Evolutionary conservation across 1,140 invertebrate genomes (phyloP).

Genomic region (Trichoplusia ni): DNA sequence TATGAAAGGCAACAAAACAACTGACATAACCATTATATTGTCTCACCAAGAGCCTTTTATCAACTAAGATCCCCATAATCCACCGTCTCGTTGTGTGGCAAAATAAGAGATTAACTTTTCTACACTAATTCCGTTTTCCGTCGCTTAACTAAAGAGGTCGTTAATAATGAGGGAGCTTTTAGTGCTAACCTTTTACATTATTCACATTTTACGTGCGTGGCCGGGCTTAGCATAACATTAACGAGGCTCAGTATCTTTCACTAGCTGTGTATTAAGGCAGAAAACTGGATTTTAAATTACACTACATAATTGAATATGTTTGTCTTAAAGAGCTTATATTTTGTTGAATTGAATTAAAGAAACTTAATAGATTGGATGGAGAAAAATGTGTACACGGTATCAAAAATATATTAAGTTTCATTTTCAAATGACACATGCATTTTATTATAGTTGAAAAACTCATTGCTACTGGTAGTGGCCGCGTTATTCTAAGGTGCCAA

Average conservation of each 20-base stretch:
- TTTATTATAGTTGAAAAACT: no score
- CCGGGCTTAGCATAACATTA: conserved; percentile 8
- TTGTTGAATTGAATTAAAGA: no score
- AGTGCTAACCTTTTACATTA: conserved; percentile 27
- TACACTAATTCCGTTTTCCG: background rate
- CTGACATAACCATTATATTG: no score
- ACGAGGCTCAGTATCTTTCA: background rate
- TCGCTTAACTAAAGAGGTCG: conserved; percentile 19
- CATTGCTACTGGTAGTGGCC: no score
- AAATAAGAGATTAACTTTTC: conserved; percentile 2
- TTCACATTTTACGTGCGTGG: conserved; percentile 1
- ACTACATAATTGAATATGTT: no score
- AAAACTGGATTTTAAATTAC: background rate
- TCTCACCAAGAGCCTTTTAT: background rate
- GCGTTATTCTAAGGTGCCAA: no score
- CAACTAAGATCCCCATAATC: background rate
- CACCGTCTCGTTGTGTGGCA: background rate
- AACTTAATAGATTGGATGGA: no score
- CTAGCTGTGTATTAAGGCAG: background rate
- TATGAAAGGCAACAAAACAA: no score
- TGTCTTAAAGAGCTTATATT: no score
- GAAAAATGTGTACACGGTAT: no score
- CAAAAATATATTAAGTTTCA: no score
- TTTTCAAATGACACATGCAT: no score
- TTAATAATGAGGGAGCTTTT: conserved; percentile 22